A percentile compares a stretch with the other conserved stretches of the same genome.
These are phyloP conservation scores for Psococerastis gibbosa DNA, from an alignment of 2,888 invertebrate genomes.

Conservation along the genomic window DNA sequence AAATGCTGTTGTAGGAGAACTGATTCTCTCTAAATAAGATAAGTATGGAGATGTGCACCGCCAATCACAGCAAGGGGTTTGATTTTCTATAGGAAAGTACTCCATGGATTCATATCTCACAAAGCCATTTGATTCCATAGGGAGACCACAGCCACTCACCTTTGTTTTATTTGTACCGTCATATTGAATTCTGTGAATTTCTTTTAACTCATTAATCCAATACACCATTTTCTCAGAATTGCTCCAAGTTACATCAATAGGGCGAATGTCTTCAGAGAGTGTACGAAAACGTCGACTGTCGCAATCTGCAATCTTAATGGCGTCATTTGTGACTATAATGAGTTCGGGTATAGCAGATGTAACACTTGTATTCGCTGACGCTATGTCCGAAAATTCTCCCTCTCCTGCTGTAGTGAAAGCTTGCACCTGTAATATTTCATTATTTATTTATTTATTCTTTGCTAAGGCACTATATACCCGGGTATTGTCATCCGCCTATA, in stretches of 20 bases:
- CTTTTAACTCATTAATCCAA: slow-evolving; percentile 50
- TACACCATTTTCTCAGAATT: slow-evolving; percentile 53
- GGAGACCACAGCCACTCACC: too few species aligned
- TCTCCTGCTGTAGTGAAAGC: slow-evolving; percentile 63
- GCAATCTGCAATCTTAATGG: slow-evolving; percentile 54
- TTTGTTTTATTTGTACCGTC: slow-evolving; percentile 27
- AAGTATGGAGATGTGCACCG: too few species aligned
- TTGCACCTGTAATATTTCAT: slow-evolving; percentile 40
- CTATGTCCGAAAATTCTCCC: slow-evolving; percentile 45
- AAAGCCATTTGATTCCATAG: too few species aligned
- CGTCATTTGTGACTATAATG: slow-evolving; percentile 50
- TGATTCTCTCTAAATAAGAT: too few species aligned
- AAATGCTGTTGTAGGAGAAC: too few species aligned
- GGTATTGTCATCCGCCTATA: too few species aligned
- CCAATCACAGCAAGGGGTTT: too few species aligned
- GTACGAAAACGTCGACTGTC: slow-evolving; percentile 45
- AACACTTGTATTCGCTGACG: slow-evolving; percentile 44
- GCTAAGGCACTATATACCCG: too few species aligned
- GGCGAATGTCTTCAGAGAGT: slow-evolving; percentile 42
- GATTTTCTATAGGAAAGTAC: too few species aligned
- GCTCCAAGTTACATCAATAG: slow-evolving; percentile 46
- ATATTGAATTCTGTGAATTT: slow-evolving; percentile 41
- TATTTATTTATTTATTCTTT: slow-evolving; percentile 12
- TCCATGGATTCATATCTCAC: too few species aligned
- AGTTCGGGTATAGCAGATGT: slow-evolving; percentile 64